These are phyloP conservation scores for Brachylomia viminalis DNA, from an alignment of 2,888 invertebrate species.

Conservation along the genomic window DNA sequence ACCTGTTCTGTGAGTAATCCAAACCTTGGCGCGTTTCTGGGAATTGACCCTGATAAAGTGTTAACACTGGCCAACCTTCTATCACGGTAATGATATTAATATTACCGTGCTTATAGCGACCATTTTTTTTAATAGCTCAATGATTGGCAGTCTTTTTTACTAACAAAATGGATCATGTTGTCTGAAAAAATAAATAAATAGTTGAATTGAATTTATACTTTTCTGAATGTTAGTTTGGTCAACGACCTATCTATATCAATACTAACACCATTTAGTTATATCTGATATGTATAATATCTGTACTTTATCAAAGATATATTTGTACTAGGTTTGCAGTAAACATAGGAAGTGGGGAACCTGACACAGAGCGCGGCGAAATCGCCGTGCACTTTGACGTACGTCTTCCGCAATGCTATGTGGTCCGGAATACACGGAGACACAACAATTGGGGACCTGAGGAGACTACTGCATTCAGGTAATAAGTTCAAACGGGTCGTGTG, in stretches of 20 bases:
- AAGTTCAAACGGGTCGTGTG: constrained; percentile 2
- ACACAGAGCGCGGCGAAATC: constrained; percentile 88
- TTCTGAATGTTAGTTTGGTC: not conserved
- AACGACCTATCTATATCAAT: not conserved
- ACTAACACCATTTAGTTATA: not conserved
- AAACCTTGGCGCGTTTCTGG: not conserved
- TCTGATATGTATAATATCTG: constrained; percentile 1
- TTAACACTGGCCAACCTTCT: not conserved
- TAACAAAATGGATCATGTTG: too few relatives aligned
- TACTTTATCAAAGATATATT: constrained; percentile 2
- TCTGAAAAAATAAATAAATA: too few relatives aligned
- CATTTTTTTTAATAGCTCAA: not conserved
- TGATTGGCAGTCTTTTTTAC: not conserved
- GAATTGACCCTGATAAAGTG: not conserved
- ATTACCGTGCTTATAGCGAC: too few relatives aligned
- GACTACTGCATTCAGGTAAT: constrained; percentile 90
- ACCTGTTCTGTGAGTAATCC: not conserved
- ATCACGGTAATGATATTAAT: too few relatives aligned
- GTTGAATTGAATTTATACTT: not conserved
- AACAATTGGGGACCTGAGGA: constrained; percentile 95
- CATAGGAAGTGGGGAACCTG: constrained; percentile 87
- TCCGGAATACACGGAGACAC: constrained; percentile 93
- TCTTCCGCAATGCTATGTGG: constrained; percentile 94
- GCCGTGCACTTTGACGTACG: constrained; percentile 96
- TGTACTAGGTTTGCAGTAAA: constrained; percentile 91